Percentiles rank a stretch among this genome's conserved stretches.
Conservation (phyloP, 2,888 invertebrate genomes). For the Molanna angustata region DNA sequence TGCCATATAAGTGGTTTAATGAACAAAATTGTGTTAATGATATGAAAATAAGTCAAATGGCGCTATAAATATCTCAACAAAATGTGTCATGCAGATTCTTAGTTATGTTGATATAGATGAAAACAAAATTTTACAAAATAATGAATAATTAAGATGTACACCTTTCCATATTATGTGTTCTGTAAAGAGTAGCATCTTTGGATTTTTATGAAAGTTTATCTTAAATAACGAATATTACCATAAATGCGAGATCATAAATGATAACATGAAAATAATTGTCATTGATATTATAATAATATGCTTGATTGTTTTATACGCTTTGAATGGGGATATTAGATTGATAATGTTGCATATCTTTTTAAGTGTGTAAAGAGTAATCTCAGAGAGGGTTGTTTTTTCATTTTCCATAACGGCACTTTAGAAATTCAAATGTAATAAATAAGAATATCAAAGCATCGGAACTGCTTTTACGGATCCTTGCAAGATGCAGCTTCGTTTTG, state of each 20-base stretch:
- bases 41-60: not conserved
- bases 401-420: not conserved
- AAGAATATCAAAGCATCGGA: not conserved
- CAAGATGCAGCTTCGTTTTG: constrained; percentile 25
- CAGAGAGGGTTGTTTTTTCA: constrained; percentile 13
- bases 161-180: constrained; percentile 26
- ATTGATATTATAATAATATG: constrained; percentile 12
- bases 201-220: constrained; percentile 5
- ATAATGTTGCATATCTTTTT: constrained; percentile 19
- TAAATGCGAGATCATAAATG: constrained; percentile 10
- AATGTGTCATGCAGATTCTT: constrained; percentile 25
- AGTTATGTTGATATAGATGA: constrained; percentile 19
- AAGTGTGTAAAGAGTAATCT: constrained; percentile 22
- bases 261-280: constrained; percentile 7
- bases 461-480: constrained; percentile 19
- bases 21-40: not conserved
- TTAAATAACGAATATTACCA: not conserved
- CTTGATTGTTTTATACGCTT: constrained; percentile 19
- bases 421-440: not conserved
- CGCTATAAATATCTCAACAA: constrained; percentile 6
- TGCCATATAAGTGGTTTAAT: not conserved
- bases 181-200: constrained; percentile 13
- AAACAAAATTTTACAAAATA: constrained; percentile 12
- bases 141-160: constrained; percentile 24
- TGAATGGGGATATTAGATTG: constrained; percentile 10